A percentile compares a stretch with the other conserved stretches of the same genome.
Conservation (phyloP, 2,888 invertebrate genomes). For the Enoplolaimus lenunculus region DNA sequence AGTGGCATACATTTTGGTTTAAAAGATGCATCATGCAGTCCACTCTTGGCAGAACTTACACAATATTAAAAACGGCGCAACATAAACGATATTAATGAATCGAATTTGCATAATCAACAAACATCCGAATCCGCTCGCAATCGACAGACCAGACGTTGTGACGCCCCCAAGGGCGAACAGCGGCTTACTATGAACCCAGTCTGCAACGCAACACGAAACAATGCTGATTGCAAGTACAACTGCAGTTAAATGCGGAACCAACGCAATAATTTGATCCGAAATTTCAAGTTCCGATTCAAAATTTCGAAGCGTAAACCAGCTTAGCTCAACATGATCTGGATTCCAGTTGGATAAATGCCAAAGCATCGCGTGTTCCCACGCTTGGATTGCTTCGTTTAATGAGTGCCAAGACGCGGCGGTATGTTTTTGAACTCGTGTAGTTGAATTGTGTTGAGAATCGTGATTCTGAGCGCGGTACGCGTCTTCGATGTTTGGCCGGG, state of each 20-base stretch:
- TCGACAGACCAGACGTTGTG: slow-evolving; percentile 73
- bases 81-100: slow-evolving; percentile 82
- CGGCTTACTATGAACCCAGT: slow-evolving; percentile 79
- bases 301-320: slow-evolving; percentile 8
- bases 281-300: slow-evolving; percentile 15
- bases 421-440: neutral
- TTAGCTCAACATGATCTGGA: neutral
- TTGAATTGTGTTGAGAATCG: neutral
- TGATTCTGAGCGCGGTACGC: neutral
- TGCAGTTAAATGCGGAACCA: slow-evolving; percentile 44
- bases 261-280: neutral
- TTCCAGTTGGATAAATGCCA: neutral
- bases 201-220: slow-evolving; percentile 77
- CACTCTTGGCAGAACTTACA: slow-evolving; percentile 58
- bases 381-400: neutral
- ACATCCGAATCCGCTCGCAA: slow-evolving; percentile 70
- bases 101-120: slow-evolving; percentile 76
- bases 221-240: slow-evolving; percentile 65
- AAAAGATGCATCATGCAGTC: too few relatives aligned
- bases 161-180: slow-evolving; percentile 75
- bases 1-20: too few relatives aligned
- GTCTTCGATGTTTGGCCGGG: neutral
- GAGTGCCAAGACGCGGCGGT: neutral
- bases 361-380: neutral
- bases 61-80: slow-evolving; percentile 84